These are phyloP conservation scores for Cirrhinus molitorella DNA, from an alignment of 2,797 vertebrate genomes.

Conservation along the genomic window DNA sequence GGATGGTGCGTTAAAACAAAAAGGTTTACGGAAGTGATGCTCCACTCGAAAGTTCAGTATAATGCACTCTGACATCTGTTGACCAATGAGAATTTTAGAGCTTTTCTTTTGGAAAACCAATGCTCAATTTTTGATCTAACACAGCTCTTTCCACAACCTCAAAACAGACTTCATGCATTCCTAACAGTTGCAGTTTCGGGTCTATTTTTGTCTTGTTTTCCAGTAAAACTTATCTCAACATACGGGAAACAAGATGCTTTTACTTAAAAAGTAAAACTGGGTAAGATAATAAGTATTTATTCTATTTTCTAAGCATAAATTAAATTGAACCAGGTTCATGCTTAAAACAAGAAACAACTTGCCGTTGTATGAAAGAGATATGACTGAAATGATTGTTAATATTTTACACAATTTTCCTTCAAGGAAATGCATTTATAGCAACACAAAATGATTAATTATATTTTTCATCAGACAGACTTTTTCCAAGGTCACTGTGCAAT, in stretches of 20 bases:
- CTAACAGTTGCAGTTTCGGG: neutral
- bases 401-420: neutral
- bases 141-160: neutral
- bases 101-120: neutral
- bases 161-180: neutral
- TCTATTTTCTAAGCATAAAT: neutral
- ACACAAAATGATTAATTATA: neutral
- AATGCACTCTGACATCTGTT: neutral
- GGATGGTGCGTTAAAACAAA: neutral
- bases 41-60: neutral
- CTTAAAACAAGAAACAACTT: neutral
- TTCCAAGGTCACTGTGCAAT: neutral
- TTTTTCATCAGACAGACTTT: neutral
- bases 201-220: neutral
- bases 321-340: neutral
- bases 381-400: neutral
- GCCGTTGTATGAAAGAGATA: neutral
- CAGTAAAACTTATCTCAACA: neutral
- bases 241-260: neutral
- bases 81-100: constrained; percentile 1
- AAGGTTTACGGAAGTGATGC: neutral
- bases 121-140: neutral
- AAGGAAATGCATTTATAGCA: neutral
- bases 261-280: neutral
- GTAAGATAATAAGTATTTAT: neutral